Evolutionary conservation across 2,797 vertebrate genomes (phyloP).

Genomic region (Momotus momota): DNA sequence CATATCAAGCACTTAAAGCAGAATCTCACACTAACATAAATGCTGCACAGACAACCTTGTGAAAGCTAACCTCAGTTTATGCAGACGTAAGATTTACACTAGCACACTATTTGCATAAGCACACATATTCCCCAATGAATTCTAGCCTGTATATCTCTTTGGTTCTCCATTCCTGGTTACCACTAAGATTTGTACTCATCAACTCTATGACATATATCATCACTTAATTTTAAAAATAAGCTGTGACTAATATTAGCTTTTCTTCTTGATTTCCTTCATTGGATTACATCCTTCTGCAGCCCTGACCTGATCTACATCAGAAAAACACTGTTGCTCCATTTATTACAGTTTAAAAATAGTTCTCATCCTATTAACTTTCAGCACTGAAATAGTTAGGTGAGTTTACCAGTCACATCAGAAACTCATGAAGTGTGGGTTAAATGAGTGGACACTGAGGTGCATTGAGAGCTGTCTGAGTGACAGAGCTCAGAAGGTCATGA

Average conservation of each 20-base stretch:
- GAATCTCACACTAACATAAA: background rate
- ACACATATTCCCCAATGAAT: background rate
- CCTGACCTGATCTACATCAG: background rate
- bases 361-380: background rate
- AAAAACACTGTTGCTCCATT: background rate
- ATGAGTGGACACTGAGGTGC: too few species aligned
- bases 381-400: background rate
- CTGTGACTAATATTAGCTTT: background rate
- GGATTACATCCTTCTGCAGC: background rate
- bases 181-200: background rate
- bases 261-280: background rate
- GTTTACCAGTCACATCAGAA: background rate
- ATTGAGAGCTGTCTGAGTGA: too few species aligned
- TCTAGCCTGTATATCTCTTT: background rate
- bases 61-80: background rate
- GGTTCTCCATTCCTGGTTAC: background rate
- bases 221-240: background rate
- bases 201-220: background rate
- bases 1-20: background rate
- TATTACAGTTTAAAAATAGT: background rate
- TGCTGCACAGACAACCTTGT: background rate
- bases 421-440: too few species aligned
- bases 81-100: background rate
- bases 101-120: fast-evolving
- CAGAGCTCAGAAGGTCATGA: too few species aligned